A percentile compares a stretch with the other conserved stretches of the same genome.
Evolutionary conservation across 2,113 vertebrate genomes (phyloP).

Genomic region (Psilopsiagon aurifrons): DNA sequence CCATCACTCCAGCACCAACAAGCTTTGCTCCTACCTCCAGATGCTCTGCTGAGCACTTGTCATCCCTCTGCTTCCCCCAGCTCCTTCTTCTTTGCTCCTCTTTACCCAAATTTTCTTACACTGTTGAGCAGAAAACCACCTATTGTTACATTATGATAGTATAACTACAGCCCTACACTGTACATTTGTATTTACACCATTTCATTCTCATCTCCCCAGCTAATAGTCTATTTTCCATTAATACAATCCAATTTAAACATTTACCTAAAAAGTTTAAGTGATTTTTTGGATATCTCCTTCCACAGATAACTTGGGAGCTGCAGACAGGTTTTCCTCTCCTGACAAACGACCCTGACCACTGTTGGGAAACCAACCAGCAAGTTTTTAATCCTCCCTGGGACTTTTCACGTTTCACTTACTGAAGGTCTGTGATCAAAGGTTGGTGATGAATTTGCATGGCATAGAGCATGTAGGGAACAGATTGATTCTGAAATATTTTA

Average conservation of each 20-base stretch:
- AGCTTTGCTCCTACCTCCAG: not conserved
- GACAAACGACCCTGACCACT: not conserved
- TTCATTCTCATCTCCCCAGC: not conserved
- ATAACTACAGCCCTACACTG: not conserved
- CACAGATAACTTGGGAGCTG: not conserved
- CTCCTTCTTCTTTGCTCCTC: not conserved
- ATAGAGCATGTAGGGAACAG: not conserved
- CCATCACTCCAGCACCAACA: not conserved
- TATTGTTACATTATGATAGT: not conserved
- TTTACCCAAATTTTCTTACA: not conserved
- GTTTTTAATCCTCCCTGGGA: not conserved
- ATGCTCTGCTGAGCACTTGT: not conserved
- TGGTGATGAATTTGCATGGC: not conserved
- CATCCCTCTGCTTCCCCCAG: not conserved
- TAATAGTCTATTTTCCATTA: not conserved
- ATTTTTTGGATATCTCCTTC: not conserved
- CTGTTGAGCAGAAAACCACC: not conserved
- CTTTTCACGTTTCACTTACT: fast-evolving
- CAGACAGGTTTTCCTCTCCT: not conserved
- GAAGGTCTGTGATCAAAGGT: not conserved
- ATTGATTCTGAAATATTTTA: not conserved
- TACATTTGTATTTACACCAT: not conserved
- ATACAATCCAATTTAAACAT: not conserved
- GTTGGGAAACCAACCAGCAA: not conserved
- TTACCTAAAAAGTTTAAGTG: not conserved